Evolutionary conservation across 2,113 vertebrate genomes (phyloP).

Genomic region (Patagioenas fasciata): DNA sequence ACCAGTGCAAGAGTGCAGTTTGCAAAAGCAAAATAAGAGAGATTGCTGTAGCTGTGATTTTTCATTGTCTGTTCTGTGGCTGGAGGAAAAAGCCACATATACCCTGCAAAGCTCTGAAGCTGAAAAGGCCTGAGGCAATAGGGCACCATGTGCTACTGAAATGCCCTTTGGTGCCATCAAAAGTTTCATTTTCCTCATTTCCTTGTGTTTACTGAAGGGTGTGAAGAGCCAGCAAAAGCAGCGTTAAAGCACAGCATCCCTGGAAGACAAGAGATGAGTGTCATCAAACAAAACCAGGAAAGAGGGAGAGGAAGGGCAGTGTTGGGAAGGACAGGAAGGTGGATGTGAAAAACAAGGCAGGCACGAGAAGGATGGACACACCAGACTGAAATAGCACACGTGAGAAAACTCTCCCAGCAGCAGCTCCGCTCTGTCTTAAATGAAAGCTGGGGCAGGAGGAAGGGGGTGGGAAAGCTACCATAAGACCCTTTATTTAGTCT

Average conservation of each 20-base stretch:
- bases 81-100: rapidly evolving
- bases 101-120: background rate
- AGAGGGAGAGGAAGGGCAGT: slow-evolving; percentile 49
- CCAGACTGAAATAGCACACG: slow-evolving; percentile 15
- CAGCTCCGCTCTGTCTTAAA: background rate
- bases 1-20: background rate
- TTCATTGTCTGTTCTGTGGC: background rate
- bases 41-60: background rate
- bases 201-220: background rate
- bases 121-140: background rate
- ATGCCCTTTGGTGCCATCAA: background rate
- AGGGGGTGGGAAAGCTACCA: background rate
- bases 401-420: slow-evolving; percentile 16
- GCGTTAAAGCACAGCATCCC: background rate
- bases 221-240: background rate
- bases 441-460: background rate
- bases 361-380: background rate
- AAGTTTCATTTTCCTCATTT: background rate
- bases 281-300: slow-evolving; percentile 45
- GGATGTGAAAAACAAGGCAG: slow-evolving; percentile 22
- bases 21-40: background rate
- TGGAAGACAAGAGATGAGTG: background rate
- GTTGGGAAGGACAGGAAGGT: slow-evolving; percentile 28
- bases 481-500: rapidly evolving
- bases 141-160: background rate